Evolutionary conservation across 2,113 vertebrate genomes (phyloP).

Genomic region (Marmota monax): DNA sequence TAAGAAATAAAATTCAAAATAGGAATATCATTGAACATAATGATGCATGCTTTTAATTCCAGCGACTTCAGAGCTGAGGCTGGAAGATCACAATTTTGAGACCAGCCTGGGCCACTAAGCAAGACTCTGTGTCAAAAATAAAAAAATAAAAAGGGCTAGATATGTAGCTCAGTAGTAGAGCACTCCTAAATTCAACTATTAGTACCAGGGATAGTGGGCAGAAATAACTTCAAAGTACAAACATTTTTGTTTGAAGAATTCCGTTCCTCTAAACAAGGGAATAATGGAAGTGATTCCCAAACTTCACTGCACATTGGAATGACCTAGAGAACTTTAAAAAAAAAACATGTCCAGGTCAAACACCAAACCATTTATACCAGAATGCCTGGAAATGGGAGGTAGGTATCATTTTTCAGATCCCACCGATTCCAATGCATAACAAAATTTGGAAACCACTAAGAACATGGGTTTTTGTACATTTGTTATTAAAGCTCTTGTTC

Average conservation of each 20-base stretch:
- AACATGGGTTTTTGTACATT: neutral
- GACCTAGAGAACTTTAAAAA: neutral
- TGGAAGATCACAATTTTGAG: neutral
- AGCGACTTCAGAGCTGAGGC: neutral
- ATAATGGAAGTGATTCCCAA: neutral
- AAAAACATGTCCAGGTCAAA: neutral
- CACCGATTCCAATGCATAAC: neutral
- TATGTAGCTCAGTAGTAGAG: neutral
- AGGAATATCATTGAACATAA: neutral
- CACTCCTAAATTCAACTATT: too few relatives aligned
- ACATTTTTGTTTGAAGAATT: neutral
- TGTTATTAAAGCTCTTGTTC: conserved; percentile 34
- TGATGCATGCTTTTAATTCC: too few relatives aligned
- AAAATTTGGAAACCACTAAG: neutral
- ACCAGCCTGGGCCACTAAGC: neutral
- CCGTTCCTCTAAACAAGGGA: neutral
- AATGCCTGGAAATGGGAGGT: neutral
- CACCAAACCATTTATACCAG: neutral
- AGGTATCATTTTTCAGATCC: neutral
- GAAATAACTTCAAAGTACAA: neutral
- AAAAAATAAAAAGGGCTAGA: neutral
- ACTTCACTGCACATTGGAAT: neutral
- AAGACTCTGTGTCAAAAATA: neutral
- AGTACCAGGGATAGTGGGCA: neutral
- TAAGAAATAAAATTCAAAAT: conserved; percentile 44